Base-by-base conservation (phyloP, 2,797 vertebrate species). In the Hoplostethus atlanticus region DNA sequence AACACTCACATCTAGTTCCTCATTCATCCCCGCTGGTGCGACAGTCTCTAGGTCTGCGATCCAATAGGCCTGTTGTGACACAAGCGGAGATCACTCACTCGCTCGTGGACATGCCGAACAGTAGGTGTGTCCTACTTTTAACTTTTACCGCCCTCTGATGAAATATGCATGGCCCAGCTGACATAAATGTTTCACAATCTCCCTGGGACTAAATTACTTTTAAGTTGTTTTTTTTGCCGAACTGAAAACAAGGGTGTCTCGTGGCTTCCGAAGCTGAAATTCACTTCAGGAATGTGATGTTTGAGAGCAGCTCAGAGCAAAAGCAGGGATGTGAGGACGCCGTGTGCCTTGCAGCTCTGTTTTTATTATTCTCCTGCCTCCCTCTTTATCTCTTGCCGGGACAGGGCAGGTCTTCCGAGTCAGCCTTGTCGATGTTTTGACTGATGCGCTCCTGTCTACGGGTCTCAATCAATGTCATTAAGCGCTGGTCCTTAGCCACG, bases 121-220 rank as follows among this genome's bases (percentile, higher is more conserved):
- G 40, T 62, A 66, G 74, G 75, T 77, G 73, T 77, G 68, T 83
- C 73, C 77, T 84, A 68, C 73, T 81, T 84, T 76, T 63, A 78
- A 84, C 78, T 79, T 63, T 58, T 21, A 83, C 81, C 40, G 48
- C 62, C 64, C 28, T 54, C 66, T 66, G 53, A 82, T 84, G 55
- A 87, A 88, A 89, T 83, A 86, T 91, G 72, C 64, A 89, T 75
- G 6, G 30, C 28, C 16, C 47, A n/a, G 72, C 74, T 50, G 15
- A 68, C 68, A 87, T 87, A 36, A 82, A 90, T 92, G 83, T 87
- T 91, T 84, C 69, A 87, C 64, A 70, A 30, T 53, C 62, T 67
- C 68, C 70, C 58, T 64, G 69, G 76, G 74, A 88, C 86, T 78
- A 87, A 81, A 87, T 81, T 75, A 65, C 78, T 81, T 83, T 75